Evolutionary conservation across 2,113 vertebrate species (phyloP), one percentile per base, ranked within the genome.

Genomic region (Atherinomorus stipes): DNA sequence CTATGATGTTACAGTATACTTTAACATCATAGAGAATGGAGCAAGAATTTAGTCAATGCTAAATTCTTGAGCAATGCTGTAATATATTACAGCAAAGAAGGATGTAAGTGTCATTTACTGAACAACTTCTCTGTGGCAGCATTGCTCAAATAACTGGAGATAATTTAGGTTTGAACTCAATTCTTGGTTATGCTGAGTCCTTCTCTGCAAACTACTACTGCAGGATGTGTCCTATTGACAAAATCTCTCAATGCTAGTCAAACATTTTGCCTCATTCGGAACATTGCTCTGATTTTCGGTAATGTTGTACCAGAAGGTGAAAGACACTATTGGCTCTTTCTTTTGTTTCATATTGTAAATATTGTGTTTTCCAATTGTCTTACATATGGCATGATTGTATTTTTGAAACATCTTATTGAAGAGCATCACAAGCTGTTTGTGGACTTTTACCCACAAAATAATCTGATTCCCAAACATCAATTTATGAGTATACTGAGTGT

Each of bases 101-200:
- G 47, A 60, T 40, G 25, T 37, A 71, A 54, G 28, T 47, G 45
- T 38, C 16, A 40, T 65, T 78, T 52, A 9, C n/a, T 13, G 26
- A 71, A 45, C 53, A 78, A 53, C 26, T 31, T 64, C 1, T 64
- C 19, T 25, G 11, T 51, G 42, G 44, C 23, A 63, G 23, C 15
- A 31, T 44, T 3, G 12, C 42, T 22, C 31, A n/a, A n/a, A n/a
- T n/a, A n/a, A n/a, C n/a, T n/a, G n/a, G n/a, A n/a, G n/a, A n/a
- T n/a, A n/a, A n/a, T n/a, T n/a, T n/a, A n/a, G n/a, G n/a, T n/a
- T n/a, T n/a, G n/a, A n/a, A n/a, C n/a, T n/a, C n/a, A n/a, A 77
- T 78, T 78, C 28, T 65, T 5, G 61, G 45, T 37, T 71, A 58
- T 71, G 45, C 26, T 22, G 67, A 78, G 22, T 72, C 37, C 1